Evolutionary conservation across 2,113 vertebrate species (phyloP), one percentile per base, ranked within the genome.

Genomic region (Scortum barcoo): DNA sequence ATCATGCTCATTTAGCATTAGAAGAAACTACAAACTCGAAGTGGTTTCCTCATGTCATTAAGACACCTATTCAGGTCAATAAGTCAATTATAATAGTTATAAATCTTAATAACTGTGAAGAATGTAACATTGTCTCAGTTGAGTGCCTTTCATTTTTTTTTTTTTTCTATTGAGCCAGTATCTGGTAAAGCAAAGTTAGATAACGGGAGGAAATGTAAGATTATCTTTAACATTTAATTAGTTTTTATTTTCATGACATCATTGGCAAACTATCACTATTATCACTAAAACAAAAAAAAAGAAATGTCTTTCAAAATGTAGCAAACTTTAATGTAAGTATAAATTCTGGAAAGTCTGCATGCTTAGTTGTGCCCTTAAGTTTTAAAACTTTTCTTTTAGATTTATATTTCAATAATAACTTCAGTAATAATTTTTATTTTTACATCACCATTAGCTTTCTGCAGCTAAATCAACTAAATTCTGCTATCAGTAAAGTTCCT

Each of bases 401-500:
- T 44, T 24, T 65, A 13, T 42, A 42, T 24, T 24, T 17, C 10
- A 38, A 28, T 30, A 50, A 24, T 16, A 2, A 30, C 7, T n/a
- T n/a, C 7, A 16, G 20, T 28, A 7, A 20, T 14, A 11, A 19
- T 5, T 12, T 17, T 6, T 3, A 30, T 53, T 44, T 69, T 16
- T 44, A 71, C 16, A 54, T 1, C 33, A 28, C 60, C 33, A 30
- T 69, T 38, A 61, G 20, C 36, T 36, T n/a, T 24, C 19, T 71
- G 65, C 48, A 61, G 51, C n/a, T n/a, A n/a, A n/a, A 67, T 65
- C 48, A 71, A 80, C 36, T 26, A 66, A 57, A 51, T 46, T 1
- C 14, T 4, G 30, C 14, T 13, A 85, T 56, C 3, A 22, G 46
- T 44, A 13, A 51, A 28, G n/a, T 22, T 51, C 2, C 10, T 28